Evolutionary conservation across 2,113 vertebrate genomes (phyloP), one percentile per base, ranked within the genome.

Genomic region (Halichoerus grypus): DNA sequence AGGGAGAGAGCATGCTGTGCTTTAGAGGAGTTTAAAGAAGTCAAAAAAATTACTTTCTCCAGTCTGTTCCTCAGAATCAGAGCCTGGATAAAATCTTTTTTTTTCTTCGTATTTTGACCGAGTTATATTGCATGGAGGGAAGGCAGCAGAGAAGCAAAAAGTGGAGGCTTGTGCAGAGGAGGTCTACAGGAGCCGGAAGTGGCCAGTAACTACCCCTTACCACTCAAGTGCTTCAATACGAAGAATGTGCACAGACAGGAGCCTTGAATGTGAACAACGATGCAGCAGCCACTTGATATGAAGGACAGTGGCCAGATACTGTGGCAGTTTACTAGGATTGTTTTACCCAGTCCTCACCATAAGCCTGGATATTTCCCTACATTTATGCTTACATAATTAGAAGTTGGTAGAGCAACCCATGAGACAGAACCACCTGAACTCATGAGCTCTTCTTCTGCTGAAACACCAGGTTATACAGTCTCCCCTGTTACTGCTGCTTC

Each of bases 161-260:
- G 13, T 26, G 57, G 31, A 76, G 14, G 22, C 11, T 59, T 51
- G 51, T 77, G 79, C 39, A 87, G 18, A 51, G 9, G 24, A n/a
- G 59, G 24, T 19, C 33, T 80, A 7, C 4, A 72, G 69, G 49
- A 55, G 59, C 15, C 63, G 31, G 15, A 49, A 51, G 26, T 77
- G 24, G 24, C 53, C 28, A 42, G 21, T 33, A 22, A 13, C 24
- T 19, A 22, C 8, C 1, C 18, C 0, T 1, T 12, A 4, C 5
- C 28, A 12, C 11, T 31, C n/a, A 24, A 61, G 13, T 0, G 6
- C 7, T 28, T 61, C 21, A 5, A 0, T 36, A 0, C 14, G 22
- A 79, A 92, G 72, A 79, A 10, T 4, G 28, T 15, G 4, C 2
- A 0, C n/a, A 6, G 57, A 82, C 3, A 46, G n/a, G 6, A 79